Base-by-base conservation (phyloP, 2,888 invertebrate species). In the Orchesella flavescens region DNA sequence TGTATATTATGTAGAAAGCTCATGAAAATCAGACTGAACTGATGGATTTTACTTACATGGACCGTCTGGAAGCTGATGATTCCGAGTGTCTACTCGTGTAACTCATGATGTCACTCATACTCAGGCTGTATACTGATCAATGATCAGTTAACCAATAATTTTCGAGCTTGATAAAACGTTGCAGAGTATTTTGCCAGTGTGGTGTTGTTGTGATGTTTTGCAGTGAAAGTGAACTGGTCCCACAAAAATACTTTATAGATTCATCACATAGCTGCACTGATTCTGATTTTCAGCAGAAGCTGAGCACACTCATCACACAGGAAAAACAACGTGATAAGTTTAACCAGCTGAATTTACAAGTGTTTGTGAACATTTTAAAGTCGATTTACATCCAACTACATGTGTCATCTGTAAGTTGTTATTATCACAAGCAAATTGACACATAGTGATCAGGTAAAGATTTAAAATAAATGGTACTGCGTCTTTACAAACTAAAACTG, bases 51-150 rank as follows among this genome's bases (percentile, higher is more conserved):
- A 86, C 87, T 86, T 86, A 87, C 87, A 83, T 69, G n/a, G 87
- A 87, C 57, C 86, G 61, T 61, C 87, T 63, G 66, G 87, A 87
- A n/a, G 84, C 86, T n/a, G 87, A 85, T 21, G 87, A 87, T 61
- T 87, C 87, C 15, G 87, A 87, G 43, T 83, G 83, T 71, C 83
- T 87, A 57, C 86, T 85, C 19, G 53, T 55, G 71, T 79, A 85
- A 61, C 85, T 85, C 85, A 85, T 85, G 23, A 15, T 76, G 44
- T 21, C 55, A 66, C n/a, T 49, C 15, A 7, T 49, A 15, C 12
- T 44, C 44, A 44, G 44, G 9, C 44, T 44, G 7, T 3, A 49
- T 15, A 49, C 49, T 49, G 49, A 49, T 49, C 12, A 9, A 12
- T 44, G 12, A 9, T 44, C n/a, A 49, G 2, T 49, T 49, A 15